Evolutionary conservation across 2,113 vertebrate species (phyloP).

Genomic region (Zeus faber): DNA sequence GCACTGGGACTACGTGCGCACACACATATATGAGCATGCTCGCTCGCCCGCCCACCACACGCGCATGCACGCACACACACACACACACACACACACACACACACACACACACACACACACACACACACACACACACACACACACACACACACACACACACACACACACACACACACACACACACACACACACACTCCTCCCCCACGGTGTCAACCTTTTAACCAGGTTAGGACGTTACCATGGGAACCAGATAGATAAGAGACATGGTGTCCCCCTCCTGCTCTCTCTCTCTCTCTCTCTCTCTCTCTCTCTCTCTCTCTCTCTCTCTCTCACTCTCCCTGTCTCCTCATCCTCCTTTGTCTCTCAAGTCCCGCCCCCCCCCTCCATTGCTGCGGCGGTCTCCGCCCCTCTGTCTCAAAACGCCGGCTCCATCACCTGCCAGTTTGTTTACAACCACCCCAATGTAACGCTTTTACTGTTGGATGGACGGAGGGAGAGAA

Average conservation of each 20-base stretch:
- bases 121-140: slow-evolving; percentile 2
- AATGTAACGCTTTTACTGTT: slow-evolving; percentile 45
- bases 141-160: slow-evolving; percentile 11
- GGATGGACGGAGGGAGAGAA: slow-evolving; percentile 44
- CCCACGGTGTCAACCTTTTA: slow-evolving; percentile 61
- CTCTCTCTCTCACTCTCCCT: slow-evolving; percentile 3
- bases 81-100: slow-evolving; percentile 10
- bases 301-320: slow-evolving; percentile 29
- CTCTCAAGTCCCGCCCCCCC: not conserved
- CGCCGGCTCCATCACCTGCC: slow-evolving; percentile 52
- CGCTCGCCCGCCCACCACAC: not conserved
- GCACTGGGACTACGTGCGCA: slow-evolving; percentile 27
- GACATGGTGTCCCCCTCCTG: slow-evolving; percentile 13
- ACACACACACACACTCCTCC: slow-evolving; percentile 26
- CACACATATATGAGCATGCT: not conserved
- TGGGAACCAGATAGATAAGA: slow-evolving; percentile 62
- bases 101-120: slow-evolving; percentile 14
- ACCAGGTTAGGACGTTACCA: slow-evolving; percentile 72
- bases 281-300: slow-evolving; percentile 15
- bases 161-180: slow-evolving; percentile 12
- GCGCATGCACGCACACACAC: not conserved
- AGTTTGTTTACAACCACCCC: slow-evolving; percentile 58
- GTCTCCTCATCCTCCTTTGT: slow-evolving; percentile 45
- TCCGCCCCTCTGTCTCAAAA: not conserved
- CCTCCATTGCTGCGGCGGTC: too few species aligned